Evolutionary conservation across 2,888 invertebrate genomes (phyloP).

Genomic region (Alitta virens): DNA sequence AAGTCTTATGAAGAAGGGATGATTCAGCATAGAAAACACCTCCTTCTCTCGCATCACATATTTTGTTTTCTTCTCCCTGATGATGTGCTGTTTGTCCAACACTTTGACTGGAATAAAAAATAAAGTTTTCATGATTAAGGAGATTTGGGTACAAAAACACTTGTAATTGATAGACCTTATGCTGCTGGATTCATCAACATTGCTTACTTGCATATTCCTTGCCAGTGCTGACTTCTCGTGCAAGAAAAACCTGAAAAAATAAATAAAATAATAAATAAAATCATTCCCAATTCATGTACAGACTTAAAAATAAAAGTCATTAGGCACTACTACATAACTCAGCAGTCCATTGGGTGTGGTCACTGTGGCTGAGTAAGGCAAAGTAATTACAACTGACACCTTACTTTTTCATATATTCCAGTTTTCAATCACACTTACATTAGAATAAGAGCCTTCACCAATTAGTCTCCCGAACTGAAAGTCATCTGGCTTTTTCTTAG

Average conservation of each 20-base stretch:
- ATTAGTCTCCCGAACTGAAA: constrained; percentile 93
- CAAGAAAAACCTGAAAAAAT: constrained; percentile 72
- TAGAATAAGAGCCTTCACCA: constrained; percentile 96
- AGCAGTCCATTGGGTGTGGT: no score
- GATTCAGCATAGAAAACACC: constrained; percentile 73
- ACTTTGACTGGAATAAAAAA: constrained; percentile 79
- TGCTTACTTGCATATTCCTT: constrained; percentile 92
- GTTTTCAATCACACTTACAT: no score
- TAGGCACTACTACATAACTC: no score
- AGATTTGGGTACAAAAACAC: no score
- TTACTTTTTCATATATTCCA: no score
- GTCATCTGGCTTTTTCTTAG: constrained; percentile 77
- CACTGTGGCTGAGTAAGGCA: no score
- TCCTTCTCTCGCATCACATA: constrained; percentile 93
- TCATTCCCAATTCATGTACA: constrained; percentile 95
- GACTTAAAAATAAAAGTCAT: constrained; percentile 94
- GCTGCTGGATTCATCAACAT: no score
- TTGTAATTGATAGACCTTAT: no score
- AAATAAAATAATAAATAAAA: constrained; percentile 82
- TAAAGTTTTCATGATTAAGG: neutral
- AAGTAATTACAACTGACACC: no score
- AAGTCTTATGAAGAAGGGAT: constrained; percentile 88
- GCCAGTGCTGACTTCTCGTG: constrained; percentile 83
- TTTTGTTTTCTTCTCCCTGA: constrained; percentile 87
- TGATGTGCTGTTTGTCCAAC: constrained; percentile 91